Conservation (phyloP, 1,140 invertebrate genomes). For the Euura saliciscinereae region DNA sequence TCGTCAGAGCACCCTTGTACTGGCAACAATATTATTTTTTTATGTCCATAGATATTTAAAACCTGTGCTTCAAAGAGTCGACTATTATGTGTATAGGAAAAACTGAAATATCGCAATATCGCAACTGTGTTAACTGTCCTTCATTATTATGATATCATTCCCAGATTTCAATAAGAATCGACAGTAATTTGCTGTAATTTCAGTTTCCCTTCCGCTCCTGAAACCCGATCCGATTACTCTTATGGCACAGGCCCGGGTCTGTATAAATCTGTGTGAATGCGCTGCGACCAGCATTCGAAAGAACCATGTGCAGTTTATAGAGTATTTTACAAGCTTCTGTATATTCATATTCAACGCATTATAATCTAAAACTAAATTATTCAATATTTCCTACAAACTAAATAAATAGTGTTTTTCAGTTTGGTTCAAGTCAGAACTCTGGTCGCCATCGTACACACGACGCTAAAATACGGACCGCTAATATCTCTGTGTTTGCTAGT, state of each 20-base stretch:
- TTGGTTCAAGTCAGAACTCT: no score
- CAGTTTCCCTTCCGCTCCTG: background rate
- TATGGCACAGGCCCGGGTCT: background rate
- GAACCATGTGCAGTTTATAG: no score
- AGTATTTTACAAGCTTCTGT: background rate
- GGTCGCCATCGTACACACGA: background rate
- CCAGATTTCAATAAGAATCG: no score
- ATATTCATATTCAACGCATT: background rate
- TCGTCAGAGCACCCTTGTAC: constrained; percentile 4
- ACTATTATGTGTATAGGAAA: background rate
- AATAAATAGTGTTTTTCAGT: background rate
- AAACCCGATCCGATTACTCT: background rate
- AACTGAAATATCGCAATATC: background rate
- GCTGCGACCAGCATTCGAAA: background rate
- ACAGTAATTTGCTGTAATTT: background rate
- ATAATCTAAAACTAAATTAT: background rate
- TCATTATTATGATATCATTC: no score
- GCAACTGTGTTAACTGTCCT: background rate
- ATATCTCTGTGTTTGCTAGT: constrained; percentile 65
- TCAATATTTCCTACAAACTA: background rate
- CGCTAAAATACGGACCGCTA: constrained; percentile 38
- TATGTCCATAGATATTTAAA: background rate
- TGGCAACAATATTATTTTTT: background rate
- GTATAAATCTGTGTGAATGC: background rate
- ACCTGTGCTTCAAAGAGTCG: constrained; percentile 1